These are phyloP conservation scores for Pangasius djambal DNA, from an alignment of 2,797 vertebrate genomes.

Conservation along the genomic window DNA sequence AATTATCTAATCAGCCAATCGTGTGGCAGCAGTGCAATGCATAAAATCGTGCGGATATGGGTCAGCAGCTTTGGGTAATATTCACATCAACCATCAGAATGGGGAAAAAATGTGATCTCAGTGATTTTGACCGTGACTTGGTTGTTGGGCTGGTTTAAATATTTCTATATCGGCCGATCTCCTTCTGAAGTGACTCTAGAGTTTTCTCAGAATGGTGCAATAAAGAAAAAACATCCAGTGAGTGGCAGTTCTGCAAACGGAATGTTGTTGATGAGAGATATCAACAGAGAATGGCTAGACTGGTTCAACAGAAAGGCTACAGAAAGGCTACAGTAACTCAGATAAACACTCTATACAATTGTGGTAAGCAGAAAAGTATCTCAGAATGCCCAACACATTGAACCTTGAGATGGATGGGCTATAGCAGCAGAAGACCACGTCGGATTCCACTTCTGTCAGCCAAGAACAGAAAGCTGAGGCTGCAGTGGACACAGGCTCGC, in stretches of 20 bases:
- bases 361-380: not conserved
- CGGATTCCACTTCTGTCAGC: too few species aligned
- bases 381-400: not conserved
- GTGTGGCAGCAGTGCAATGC: not conserved
- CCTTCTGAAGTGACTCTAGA: not conserved
- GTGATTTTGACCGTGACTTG: not conserved
- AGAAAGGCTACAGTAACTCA: not conserved
- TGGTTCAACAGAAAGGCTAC: too few species aligned
- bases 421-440: too few species aligned
- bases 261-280: not conserved
- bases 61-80: too few species aligned
- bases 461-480: not conserved
- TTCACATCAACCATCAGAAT: too few species aligned
- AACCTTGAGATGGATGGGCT: too few species aligned
- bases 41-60: not conserved
- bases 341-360: not conserved
- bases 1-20: not conserved
- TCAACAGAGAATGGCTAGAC: too few species aligned
- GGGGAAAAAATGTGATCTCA: not conserved
- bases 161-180: not conserved
- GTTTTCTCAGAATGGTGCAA: not conserved
- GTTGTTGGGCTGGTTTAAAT: not conserved
- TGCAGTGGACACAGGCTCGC: not conserved
- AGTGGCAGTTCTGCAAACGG: not conserved
- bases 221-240: not conserved